Base-by-base conservation (phyloP, 1,140 invertebrate genomes). In the Fopius arisanus region DNA sequence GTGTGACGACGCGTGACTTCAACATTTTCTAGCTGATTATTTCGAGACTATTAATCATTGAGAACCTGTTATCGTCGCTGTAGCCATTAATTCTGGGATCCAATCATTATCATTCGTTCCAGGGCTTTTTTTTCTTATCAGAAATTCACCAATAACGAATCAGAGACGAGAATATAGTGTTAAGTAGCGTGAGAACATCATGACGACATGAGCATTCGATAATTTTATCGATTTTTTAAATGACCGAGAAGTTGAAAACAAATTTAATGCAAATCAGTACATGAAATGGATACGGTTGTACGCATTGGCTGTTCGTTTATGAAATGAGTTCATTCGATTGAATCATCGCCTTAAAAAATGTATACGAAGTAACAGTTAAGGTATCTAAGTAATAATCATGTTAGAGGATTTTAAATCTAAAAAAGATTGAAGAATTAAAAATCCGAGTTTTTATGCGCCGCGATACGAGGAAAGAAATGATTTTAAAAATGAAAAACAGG, bases 301-400 rank as follows among this genome's bases (percentile, higher is more conserved):
- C 81, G 79, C 77, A 86, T 87, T 84, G 85, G 84, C 86, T 87
- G 85, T 87, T 87, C 81, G 83, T 86, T 87, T 84, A 82, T 63
- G 54, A 75, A 69, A 88, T 83, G 83, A 87, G 83, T 88, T 88
- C 85, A 88, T 85, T 85, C 85, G 82, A 88, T 88, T 88, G 85
- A 88, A 88, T 88, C 86, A 88, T 88, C 87, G 87, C 87, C 87
- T 88, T 88, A 88, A 88, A 88, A 48, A 87, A 88, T 88, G 87
- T 88, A 88, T 88, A 88, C 87, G 87, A 88, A 88, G 79, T 88
- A 87, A 88, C 84, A 82, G 77, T 86, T 76, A 88, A 88, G 86
- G 82, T 88, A 87, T 86, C 81, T 87, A 88, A 88, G 82, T 87
- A 88, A 88, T 88, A 85, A 87, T 86, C 86, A 86, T 81, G 80